These are phyloP conservation scores for Lasioglossum albipes DNA, from an alignment of 1,140 invertebrate species.

Conservation along the genomic window DNA sequence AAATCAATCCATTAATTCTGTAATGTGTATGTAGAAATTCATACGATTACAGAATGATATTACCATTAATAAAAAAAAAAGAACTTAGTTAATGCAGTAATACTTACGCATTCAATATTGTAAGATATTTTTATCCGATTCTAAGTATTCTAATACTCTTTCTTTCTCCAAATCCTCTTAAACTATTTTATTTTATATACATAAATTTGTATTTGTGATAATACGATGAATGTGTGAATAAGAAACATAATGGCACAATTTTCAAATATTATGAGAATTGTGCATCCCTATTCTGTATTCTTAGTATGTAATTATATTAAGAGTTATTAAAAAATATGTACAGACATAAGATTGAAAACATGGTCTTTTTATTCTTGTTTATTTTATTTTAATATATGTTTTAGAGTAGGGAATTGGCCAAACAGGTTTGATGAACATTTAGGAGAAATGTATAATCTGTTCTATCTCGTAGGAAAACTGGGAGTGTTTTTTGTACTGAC, in stretches of 20 bases:
- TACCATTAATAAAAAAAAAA: conserved; percentile 5
- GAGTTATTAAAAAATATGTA: conserved; percentile 29
- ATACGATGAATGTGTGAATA: neutral
- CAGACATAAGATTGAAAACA: conserved; percentile 10
- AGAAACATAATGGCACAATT: neutral
- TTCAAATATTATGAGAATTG: neutral
- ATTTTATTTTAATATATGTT: neutral
- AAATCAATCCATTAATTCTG: conserved; percentile 15
- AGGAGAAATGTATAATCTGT: neutral
- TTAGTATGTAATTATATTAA: conserved; percentile 1
- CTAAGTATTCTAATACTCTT: conserved; percentile 17
- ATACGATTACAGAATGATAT: conserved; percentile 18
- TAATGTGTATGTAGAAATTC: conserved; percentile 12
- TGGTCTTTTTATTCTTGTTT: neutral
- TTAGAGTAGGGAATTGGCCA: too few relatives aligned
- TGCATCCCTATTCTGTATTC: conserved; percentile 18
- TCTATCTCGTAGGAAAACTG: too few relatives aligned
- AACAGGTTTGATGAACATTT: neutral
- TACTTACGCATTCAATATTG: conserved; percentile 26
- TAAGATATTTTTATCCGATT: conserved; percentile 25
- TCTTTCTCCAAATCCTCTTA: neutral
- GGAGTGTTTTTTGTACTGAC: too few relatives aligned
- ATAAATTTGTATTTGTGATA: neutral
- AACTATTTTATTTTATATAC: conserved; percentile 1
- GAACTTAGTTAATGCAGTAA: conserved; percentile 21